Conservation (phyloP, 1,140 invertebrate genomes). For the Idris sp. region DNA sequence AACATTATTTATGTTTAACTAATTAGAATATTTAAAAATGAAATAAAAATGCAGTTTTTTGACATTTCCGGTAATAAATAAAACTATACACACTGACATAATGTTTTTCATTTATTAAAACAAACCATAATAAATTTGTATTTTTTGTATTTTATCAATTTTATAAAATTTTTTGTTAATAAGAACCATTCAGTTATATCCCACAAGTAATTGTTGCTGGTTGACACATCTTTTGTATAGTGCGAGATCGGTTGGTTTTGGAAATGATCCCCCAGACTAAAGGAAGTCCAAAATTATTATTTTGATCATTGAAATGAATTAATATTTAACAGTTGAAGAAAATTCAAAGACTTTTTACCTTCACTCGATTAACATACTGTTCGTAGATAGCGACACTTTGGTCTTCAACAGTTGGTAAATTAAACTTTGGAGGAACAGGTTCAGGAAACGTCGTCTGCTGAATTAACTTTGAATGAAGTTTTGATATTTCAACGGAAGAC, state of each 20-base stretch:
- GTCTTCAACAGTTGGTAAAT: slow-evolving; percentile 81
- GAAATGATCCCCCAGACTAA: slow-evolving; percentile 74
- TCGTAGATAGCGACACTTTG: slow-evolving; percentile 83
- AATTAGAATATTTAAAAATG: too few relatives aligned
- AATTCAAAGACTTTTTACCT: slow-evolving; percentile 53
- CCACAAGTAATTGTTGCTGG: slow-evolving; percentile 66
- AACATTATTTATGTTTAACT: too few relatives aligned
- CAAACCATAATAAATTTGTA: too few relatives aligned
- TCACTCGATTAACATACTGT: slow-evolving; percentile 80
- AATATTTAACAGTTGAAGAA: slow-evolving; percentile 7
- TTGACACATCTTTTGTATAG: slow-evolving; percentile 74
- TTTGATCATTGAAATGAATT: background rate
- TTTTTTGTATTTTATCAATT: too few relatives aligned
- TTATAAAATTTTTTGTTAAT: too few relatives aligned
- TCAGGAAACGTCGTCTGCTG: slow-evolving; percentile 80
- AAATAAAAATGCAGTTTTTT: too few relatives aligned
- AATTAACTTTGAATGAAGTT: slow-evolving; percentile 75
- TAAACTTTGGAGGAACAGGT: slow-evolving; percentile 78
- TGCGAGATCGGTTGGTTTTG: slow-evolving; percentile 71
- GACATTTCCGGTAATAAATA: too few relatives aligned
- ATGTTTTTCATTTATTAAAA: too few relatives aligned
- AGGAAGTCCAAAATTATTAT: slow-evolving; percentile 26
- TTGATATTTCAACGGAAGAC: slow-evolving; percentile 76
- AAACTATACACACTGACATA: too few relatives aligned
- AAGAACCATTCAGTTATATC: too few relatives aligned